Conservation (phyloP, 2,113 vertebrate genomes). For the Macheiramphus alcinus region DNA sequence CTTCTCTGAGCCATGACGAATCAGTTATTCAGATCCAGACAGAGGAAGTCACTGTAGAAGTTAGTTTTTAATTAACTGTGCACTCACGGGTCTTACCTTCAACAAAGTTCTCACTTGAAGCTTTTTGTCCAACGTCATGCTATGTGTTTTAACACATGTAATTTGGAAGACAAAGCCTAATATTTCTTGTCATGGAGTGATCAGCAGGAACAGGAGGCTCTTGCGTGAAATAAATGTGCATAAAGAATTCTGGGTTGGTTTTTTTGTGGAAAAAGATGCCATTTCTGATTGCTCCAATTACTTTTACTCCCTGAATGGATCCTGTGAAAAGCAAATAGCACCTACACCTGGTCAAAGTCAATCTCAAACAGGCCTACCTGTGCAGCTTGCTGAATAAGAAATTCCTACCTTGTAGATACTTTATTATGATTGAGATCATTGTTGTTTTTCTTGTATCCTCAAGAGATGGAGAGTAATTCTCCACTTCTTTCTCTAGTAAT, state of each 20-base stretch:
- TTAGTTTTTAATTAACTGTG: background rate
- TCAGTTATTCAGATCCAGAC: background rate
- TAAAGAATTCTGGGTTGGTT: background rate
- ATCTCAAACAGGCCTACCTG: too few species aligned
- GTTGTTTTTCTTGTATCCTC: background rate
- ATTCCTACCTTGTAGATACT: background rate
- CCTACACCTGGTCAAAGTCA: background rate
- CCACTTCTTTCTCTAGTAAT: background rate
- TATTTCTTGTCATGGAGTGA: background rate
- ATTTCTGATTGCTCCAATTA: background rate
- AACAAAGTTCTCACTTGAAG: background rate
- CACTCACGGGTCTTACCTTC: too few species aligned
- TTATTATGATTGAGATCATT: too few species aligned
- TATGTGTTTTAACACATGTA: background rate
- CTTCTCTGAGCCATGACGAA: slow-evolving; percentile 1
- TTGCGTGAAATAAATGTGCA: background rate
- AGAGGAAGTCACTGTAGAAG: background rate
- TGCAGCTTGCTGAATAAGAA: background rate
- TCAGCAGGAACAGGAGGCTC: background rate
- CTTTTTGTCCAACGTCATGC: background rate
- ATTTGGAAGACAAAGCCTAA: background rate
- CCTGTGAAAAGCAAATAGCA: background rate
- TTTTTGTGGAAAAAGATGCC: background rate
- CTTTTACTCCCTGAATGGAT: background rate
- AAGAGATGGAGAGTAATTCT: background rate